Evolutionary conservation across 2,113 vertebrate species (phyloP).

Genomic region (Etia nguti): DNA sequence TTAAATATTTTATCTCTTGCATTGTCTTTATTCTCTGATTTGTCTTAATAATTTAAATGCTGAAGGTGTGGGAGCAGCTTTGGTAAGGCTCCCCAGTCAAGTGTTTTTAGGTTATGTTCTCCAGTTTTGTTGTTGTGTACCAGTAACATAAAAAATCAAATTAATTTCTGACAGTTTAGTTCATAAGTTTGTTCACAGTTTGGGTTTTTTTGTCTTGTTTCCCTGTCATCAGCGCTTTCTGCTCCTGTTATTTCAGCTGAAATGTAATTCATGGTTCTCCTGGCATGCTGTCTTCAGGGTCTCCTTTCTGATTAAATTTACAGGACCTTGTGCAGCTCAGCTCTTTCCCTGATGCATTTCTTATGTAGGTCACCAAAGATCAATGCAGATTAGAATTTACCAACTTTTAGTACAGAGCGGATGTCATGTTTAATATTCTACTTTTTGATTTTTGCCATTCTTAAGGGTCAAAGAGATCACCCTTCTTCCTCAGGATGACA

Average conservation of each 20-base stretch:
- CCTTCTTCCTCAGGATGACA: background rate
- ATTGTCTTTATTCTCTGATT: background rate
- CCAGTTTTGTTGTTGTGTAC: background rate
- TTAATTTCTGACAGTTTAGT: background rate
- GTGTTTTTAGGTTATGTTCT: background rate
- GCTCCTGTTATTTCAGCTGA: background rate
- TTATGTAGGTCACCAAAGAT: background rate
- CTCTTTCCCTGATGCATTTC: background rate
- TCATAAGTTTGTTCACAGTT: background rate
- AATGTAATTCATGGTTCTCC: background rate
- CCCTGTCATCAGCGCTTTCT: background rate
- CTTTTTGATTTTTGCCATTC: background rate
- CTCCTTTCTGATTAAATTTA: slow-evolving; percentile 13
- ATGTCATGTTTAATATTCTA: background rate
- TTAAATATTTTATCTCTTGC: background rate
- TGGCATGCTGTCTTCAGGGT: background rate
- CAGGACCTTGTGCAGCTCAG: background rate
- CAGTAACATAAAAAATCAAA: background rate
- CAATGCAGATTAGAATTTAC: background rate
- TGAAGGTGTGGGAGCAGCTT: background rate
- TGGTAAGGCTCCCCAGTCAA: background rate
- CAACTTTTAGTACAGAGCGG: fast-evolving
- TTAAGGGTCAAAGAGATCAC: background rate
- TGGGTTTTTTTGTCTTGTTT: background rate
- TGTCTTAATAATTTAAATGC: background rate